Conservation (phyloP, 2,888 invertebrate genomes). For the Amphimallon solstitiale region DNA sequence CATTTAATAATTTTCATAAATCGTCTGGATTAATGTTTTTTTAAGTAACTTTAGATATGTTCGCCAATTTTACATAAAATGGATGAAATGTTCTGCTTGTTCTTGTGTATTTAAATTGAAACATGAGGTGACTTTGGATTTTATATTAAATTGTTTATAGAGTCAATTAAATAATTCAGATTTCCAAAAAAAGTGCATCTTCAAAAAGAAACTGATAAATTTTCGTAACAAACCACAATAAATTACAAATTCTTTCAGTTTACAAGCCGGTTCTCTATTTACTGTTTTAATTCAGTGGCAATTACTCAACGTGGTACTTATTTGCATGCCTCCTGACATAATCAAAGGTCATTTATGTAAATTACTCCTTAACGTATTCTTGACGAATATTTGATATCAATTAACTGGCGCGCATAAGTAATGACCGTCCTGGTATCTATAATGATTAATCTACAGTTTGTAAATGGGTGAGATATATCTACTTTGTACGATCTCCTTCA, state of each 20-base stretch:
- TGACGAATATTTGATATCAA: constrained; percentile 28
- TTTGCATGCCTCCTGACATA: constrained; percentile 19
- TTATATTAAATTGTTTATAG: not conserved
- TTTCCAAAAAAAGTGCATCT: not conserved
- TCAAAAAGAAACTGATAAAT: no score
- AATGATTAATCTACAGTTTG: constrained; percentile 24
- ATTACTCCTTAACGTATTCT: constrained; percentile 22
- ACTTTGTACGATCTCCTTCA: not conserved
- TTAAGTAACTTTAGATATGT: no score
- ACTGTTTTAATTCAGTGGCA: constrained; percentile 11
- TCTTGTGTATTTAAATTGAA: no score
- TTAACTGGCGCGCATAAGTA: constrained; percentile 24
- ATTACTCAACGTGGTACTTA: constrained; percentile 16
- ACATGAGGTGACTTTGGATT: no score
- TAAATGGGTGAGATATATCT: constrained; percentile 23
- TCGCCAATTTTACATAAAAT: no score
- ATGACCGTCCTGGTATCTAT: constrained; percentile 15
- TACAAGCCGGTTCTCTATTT: not conserved
- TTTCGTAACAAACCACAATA: no score
- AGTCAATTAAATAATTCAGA: not conserved
- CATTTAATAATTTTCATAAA: no score
- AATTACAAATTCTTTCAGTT: not conserved
- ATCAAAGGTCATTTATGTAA: constrained; percentile 27
- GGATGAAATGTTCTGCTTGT: no score
- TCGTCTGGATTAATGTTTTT: no score